phyloP scores from a whole-genome alignment of 1,140 invertebrate species.

The Cataglyphis hispanica region DNA sequence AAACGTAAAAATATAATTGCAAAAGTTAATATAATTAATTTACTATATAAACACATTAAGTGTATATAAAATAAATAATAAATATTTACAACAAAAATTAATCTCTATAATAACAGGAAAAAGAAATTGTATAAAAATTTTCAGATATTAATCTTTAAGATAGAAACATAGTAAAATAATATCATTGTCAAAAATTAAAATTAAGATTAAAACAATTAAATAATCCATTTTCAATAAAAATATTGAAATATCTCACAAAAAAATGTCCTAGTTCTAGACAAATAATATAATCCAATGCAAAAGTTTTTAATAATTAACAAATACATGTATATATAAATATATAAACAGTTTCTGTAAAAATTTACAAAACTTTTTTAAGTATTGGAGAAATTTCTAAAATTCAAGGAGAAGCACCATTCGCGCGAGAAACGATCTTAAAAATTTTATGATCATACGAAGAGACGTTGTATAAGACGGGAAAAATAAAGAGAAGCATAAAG shows the following conservation, averaged over 20 bases:
- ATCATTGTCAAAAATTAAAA: background rate
- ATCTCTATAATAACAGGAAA: too few relatives aligned
- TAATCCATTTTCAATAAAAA: background rate
- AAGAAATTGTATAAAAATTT: too few relatives aligned
- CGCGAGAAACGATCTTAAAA: conserved; percentile 33
- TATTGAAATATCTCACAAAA: background rate
- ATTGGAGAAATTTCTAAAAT: background rate
- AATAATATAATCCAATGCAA: background rate
- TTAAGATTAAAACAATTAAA: background rate
- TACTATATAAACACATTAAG: too few relatives aligned
- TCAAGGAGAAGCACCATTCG: conserved; percentile 12
- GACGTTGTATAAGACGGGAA: background rate
- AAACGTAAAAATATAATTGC: background rate
- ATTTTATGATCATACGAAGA: conserved; percentile 24
- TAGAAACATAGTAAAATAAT: background rate
- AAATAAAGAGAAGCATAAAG: background rate
- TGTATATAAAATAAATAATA: too few relatives aligned
- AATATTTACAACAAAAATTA: too few relatives aligned
- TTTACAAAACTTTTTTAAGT: background rate
- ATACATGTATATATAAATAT: background rate
- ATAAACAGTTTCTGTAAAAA: background rate
- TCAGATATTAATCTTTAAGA: background rate
- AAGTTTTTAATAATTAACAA: background rate
- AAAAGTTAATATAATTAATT: conserved; percentile 15
- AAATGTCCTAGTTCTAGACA: background rate